Evolutionary conservation across 2,888 invertebrate genomes (phyloP), one percentile per base, ranked within the genome.

Genomic region (Chesias legatella): DNA sequence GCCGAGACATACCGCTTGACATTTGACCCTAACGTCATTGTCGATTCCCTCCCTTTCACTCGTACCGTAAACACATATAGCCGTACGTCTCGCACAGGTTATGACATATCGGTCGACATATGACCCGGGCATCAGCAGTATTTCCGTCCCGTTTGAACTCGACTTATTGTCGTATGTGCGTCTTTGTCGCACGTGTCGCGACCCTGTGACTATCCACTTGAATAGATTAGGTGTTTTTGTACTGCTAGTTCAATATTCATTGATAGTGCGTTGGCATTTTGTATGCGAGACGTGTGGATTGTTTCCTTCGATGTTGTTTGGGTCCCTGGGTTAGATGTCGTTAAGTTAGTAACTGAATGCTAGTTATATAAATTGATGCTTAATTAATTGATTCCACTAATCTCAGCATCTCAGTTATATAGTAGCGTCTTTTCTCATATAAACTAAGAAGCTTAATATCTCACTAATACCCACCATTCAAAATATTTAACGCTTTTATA

Each of bases 161-260:
- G 27, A 31, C 43, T 53, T 61, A 56, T 69, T 63, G 61, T 27
- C 57, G 43, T 80, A 67, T 60, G 36, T 54, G 49, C 60, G 63
- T 84, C 81, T 69, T 73, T 70, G 60, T 86, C 75, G 48, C 62
- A 56, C 69, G 58, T 79, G 84, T 82, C 82, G 56, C 79, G 86
- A 85, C 86, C 86, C 80, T 74, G 66, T 72, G 73, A 69, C 84
- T 85, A 83, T 82, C 80, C 79, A 79, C 77, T 80, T 82, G 84
- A 88, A 86, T 88, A 86, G 86, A 88, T 88, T 88, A 85, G 79
- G 83, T 85, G 85, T 85, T 85, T 86, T 88, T 77, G 80, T 80
- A 73, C 65, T 70, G 63, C 63, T 55, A 64, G 82, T 84, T 83
- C 81, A 83, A 79, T 86, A 88, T 81, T 84, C 78, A 85, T 79